Evolutionary conservation across 2,888 invertebrate species (phyloP).

Genomic region (Xylophagus ater): DNA sequence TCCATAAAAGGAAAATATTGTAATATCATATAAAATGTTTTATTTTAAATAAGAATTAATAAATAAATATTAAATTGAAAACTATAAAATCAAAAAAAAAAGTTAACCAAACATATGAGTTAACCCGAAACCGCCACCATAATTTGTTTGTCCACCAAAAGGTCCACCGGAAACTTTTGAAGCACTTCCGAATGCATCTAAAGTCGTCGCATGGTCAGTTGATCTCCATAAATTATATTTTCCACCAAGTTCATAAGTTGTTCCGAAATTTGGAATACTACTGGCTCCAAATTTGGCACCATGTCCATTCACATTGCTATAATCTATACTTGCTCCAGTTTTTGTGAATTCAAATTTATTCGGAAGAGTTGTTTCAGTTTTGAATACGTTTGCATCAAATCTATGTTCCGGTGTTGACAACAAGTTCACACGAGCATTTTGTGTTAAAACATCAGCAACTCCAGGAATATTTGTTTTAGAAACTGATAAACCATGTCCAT

Average conservation of each 20-base stretch:
- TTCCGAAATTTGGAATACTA: constrained; percentile 24
- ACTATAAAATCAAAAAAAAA: neutral
- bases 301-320: constrained; percentile 23
- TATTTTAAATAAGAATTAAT: no score
- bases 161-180: constrained; percentile 24
- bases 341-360: constrained; percentile 23
- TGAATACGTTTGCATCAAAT: constrained; percentile 25
- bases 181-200: constrained; percentile 26
- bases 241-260: constrained; percentile 22
- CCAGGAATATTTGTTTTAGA: constrained; percentile 24
- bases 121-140: constrained; percentile 22
- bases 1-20: no score
- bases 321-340: constrained; percentile 24
- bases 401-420: constrained; percentile 11
- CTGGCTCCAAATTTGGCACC: constrained; percentile 23
- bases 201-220: constrained; percentile 22
- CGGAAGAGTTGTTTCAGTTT: constrained; percentile 21
- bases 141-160: constrained; percentile 20
- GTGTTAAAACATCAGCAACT: constrained; percentile 20
- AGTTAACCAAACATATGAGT: constrained; percentile 20
- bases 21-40: no score
- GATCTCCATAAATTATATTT: constrained; percentile 27
- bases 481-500: constrained; percentile 25
- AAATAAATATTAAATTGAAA: no score
- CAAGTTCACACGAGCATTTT: constrained; percentile 16